Base-by-base conservation (phyloP, 1,140 invertebrate species). In the Eueides isabella region DNA sequence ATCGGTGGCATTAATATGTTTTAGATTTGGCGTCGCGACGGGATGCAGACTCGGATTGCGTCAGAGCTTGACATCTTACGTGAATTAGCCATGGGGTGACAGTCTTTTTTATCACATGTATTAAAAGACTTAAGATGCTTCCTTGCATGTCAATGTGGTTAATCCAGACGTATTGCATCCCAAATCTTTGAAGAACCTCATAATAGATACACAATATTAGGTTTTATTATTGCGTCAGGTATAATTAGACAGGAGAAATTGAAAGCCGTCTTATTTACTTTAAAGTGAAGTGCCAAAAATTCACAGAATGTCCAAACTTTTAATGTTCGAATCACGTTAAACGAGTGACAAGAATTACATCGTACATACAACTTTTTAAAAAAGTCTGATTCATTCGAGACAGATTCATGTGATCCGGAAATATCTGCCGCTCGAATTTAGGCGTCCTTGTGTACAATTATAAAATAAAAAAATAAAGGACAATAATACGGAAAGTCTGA, bases 401-500 rank as follows among this genome's bases (percentile, higher is more conserved):
- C 85, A 86, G 73, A 87, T 90, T 85, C 85, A 88, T 89, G 82
- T 81, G 82, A 85, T 87, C 77, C 91, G 90, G 89, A 91, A 89
- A 92, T 93, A 92, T 86, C 86, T 82, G 67, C 79, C 65, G 80
- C 71, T 81, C 86, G 77, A 83, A 91, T 87, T 90, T 91, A 91
- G 87, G 82, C 86, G 90, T 91, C 91, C 90, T 93, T 93, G 90
- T 80, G 84, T 84, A 78, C 80, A 82, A 85, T 83, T 87, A 86
- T 86, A 83, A 85, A 85, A 80, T 83, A 81, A 79, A 82, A 81
- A 38, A 80, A 82, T 82, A 90, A 91, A 91, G 88, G 87, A 91
- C 85, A 87, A 87, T 86, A 88, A 88, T 86, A 88, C 76, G 48
- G 68, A 61, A 66, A 71, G 76, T 67, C 64, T 63, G 38, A 80